A percentile compares a stretch with the other conserved stretches of the same genome.
These are phyloP conservation scores for Pyrrhopygopsis socrates DNA, from an alignment of 2,888 invertebrate genomes.

Conservation along the genomic window DNA sequence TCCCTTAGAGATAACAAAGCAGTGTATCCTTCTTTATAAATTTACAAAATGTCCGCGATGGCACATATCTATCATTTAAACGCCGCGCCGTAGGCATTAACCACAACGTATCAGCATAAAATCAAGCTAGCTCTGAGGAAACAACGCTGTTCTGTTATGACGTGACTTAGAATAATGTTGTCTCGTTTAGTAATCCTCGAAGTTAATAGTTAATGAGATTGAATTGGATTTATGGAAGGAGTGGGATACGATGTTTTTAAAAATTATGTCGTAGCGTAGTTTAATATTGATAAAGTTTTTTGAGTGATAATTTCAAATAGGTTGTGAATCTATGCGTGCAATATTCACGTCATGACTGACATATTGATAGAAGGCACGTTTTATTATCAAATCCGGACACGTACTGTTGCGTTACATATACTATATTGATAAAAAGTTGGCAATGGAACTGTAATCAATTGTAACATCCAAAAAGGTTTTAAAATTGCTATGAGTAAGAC, in stretches of 20 bases:
- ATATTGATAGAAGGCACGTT: conserved; percentile 40
- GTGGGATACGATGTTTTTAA: too few species aligned
- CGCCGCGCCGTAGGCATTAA: conserved; percentile 88
- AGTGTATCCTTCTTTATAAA: too few species aligned
- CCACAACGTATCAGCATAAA: conserved; percentile 90
- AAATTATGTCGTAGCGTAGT: too few species aligned
- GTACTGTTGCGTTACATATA: conserved; percentile 42
- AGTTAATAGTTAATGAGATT: not conserved
- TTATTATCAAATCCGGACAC: conserved; percentile 46
- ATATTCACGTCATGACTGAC: conserved; percentile 2
- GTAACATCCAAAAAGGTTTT: conserved; percentile 29
- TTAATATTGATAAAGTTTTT: too few species aligned
- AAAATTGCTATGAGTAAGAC: conserved; percentile 74
- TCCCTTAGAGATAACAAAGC: conserved; percentile 87
- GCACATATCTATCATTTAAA: too few species aligned
- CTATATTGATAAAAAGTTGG: conserved; percentile 32
- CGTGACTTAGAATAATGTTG: conserved; percentile 27
- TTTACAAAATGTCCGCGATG: too few species aligned
- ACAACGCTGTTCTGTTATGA: conserved; percentile 32
- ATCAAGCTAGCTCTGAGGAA: conserved; percentile 83
- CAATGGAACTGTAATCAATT: conserved; percentile 40
- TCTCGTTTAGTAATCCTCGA: not conserved
- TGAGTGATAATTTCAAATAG: not conserved
- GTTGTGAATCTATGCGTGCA: not conserved
- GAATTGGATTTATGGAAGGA: too few species aligned